These are phyloP conservation scores for Caenorhabditis latens DNA, from an alignment of 1,140 invertebrate genomes.

Conservation along the genomic window DNA sequence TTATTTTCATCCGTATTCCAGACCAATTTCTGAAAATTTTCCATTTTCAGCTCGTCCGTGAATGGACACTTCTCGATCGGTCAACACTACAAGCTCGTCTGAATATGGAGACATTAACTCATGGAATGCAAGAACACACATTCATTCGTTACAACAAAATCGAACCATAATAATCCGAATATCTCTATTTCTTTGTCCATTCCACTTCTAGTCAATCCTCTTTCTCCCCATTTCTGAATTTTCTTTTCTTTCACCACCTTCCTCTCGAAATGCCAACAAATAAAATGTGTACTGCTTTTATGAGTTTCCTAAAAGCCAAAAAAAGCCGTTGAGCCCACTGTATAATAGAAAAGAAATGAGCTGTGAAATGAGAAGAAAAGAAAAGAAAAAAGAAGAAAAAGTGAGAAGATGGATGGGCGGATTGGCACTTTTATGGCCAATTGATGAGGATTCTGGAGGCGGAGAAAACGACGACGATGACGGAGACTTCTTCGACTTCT, in stretches of 20 bases:
- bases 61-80: conserved; percentile 72
- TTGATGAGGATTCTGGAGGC: conserved; percentile 19
- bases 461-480: background rate
- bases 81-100: conserved; percentile 72
- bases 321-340: background rate
- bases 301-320: conserved; percentile 10
- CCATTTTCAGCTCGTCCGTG: conserved; percentile 71
- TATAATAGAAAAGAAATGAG: conserved; percentile 37
- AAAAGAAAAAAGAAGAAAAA: conserved; percentile 4
- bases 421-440: conserved; percentile 38
- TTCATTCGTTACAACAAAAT: conserved; percentile 74
- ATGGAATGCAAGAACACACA: conserved; percentile 75
- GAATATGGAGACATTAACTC: conserved; percentile 74
- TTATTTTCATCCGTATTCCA: too few species aligned
- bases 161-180: conserved; percentile 37
- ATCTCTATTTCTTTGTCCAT: background rate
- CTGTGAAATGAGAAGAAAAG: conserved; percentile 12
- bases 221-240: conserved; percentile 11
- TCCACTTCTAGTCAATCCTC: conserved; percentile 43
- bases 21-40: too few species aligned
- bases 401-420: background rate
- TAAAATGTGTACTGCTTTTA: conserved; percentile 38
- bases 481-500: background rate
- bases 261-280: background rate
- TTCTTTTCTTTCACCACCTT: background rate